Evolutionary conservation across 2,888 invertebrate genomes (phyloP).

Genomic region (Chrysomela aeneicollis): DNA sequence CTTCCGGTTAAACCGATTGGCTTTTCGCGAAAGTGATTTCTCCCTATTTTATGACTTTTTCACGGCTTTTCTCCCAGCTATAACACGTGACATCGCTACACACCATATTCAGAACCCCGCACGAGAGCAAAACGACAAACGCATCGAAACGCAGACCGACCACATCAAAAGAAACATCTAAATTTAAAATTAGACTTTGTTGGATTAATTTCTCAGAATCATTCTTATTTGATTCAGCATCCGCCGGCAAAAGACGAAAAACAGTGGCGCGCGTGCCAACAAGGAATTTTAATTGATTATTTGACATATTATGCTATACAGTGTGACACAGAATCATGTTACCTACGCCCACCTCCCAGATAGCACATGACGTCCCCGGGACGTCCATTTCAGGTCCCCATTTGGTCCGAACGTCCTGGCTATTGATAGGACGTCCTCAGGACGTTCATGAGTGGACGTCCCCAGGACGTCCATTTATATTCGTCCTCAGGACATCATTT

Average conservation of each 20-base stretch:
- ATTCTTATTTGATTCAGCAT: slow-evolving; percentile 58
- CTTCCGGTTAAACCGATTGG: too few relatives aligned
- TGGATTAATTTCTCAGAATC: slow-evolving; percentile 62
- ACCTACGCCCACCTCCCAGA: too few relatives aligned
- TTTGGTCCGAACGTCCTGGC: too few relatives aligned
- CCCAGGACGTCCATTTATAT: too few relatives aligned
- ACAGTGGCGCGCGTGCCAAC: slow-evolving; percentile 10
- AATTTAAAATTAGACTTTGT: slow-evolving; percentile 60
- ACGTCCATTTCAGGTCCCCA: too few relatives aligned
- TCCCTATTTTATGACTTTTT: neutral
- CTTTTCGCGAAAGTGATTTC: neutral
- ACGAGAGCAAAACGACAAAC: neutral
- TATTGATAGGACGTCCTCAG: too few relatives aligned
- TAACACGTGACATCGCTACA: neutral
- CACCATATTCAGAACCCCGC: neutral
- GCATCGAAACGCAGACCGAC: neutral
- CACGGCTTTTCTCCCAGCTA: neutral
- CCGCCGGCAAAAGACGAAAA: slow-evolving; percentile 45
- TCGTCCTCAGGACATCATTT: too few relatives aligned
- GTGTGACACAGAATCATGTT: too few relatives aligned
- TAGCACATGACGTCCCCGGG: too few relatives aligned
- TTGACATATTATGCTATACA: too few relatives aligned
- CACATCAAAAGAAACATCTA: slow-evolving; percentile 60
- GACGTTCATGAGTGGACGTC: too few relatives aligned
- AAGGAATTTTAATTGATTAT: too few relatives aligned